phyloP scores from a whole-genome alignment of 2,797 vertebrate species.

The Linurgus olivaceus region DNA sequence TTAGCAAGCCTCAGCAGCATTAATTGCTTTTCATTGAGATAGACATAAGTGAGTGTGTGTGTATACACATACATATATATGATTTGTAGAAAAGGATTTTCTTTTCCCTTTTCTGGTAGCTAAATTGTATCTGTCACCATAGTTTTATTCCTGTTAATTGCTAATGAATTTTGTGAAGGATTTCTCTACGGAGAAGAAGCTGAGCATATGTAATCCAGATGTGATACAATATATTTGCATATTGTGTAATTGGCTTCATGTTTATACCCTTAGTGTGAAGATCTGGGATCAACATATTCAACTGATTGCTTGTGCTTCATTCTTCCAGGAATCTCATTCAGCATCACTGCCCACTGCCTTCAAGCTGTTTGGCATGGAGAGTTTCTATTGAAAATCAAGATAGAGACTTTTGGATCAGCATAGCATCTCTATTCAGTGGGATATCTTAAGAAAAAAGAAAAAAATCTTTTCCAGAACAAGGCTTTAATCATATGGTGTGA shows the following conservation, averaged over 20 bases:
- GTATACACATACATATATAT: not conserved
- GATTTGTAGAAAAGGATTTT: not conserved
- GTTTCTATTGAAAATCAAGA: conserved; percentile 25
- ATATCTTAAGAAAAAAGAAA: not conserved
- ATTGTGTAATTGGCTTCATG: not conserved
- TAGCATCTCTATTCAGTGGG: not conserved
- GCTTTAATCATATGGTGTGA: not conserved
- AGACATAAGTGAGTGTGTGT: not conserved
- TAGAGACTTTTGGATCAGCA: not conserved
- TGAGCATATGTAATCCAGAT: not conserved
- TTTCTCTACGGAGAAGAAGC: not conserved
- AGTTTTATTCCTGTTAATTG: conserved; percentile 7
- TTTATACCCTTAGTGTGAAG: not conserved
- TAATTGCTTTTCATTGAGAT: not conserved
- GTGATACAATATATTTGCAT: conserved; percentile 1
- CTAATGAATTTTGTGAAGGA: not conserved
- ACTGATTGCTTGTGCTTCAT: not conserved
- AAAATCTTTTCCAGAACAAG: not conserved
- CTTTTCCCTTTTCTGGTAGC: not conserved
- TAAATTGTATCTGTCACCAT: not conserved
- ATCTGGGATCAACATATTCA: not conserved
- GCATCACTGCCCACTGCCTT: not conserved
- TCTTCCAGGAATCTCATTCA: conserved; percentile 9
- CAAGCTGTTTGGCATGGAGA: not conserved
- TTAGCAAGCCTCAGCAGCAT: not conserved